Percentiles rank a stretch among this genome's conserved stretches.
Evolutionary conservation across 2,797 vertebrate genomes (phyloP).

Genomic region (Corythornis leucogaster): DNA sequence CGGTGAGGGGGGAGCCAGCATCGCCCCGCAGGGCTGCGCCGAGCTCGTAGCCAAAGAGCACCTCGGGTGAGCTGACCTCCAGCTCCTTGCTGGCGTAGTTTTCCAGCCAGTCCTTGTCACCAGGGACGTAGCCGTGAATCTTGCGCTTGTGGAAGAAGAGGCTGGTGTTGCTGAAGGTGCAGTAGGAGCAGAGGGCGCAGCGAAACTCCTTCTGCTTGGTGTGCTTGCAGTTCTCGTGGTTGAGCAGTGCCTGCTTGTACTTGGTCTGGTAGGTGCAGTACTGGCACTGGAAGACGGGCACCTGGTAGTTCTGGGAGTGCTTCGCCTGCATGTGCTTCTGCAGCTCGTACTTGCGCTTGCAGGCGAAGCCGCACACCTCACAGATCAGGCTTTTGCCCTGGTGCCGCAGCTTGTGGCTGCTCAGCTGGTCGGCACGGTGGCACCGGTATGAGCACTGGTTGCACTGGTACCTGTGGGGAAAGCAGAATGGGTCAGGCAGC

Average conservation of each 20-base stretch:
- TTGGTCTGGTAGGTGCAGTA: slow-evolving; percentile 91
- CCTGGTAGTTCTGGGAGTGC: slow-evolving; percentile 82
- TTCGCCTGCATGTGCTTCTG: slow-evolving; percentile 93
- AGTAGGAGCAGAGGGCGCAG: slow-evolving; percentile 91
- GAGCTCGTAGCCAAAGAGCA: slow-evolving; percentile 69
- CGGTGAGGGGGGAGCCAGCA: neutral
- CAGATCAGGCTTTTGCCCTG: slow-evolving; percentile 95
- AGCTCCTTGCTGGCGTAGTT: slow-evolving; percentile 86
- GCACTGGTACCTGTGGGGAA: slow-evolving; percentile 88
- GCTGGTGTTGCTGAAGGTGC: slow-evolving; percentile 92
- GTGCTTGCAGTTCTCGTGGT: slow-evolving; percentile 97
- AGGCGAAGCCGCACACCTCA: slow-evolving; percentile 93
- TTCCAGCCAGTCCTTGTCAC: slow-evolving; percentile 91
- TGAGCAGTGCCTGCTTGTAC: slow-evolving; percentile 92
- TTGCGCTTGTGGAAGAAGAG: slow-evolving; percentile 98
- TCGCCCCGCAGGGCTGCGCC: neutral
- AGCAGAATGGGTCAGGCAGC: neutral
- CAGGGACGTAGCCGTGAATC: slow-evolving; percentile 90
- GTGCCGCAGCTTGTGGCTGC: slow-evolving; percentile 96
- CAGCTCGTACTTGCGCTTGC: slow-evolving; percentile 95
- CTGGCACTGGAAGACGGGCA: slow-evolving; percentile 86
- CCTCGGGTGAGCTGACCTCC: slow-evolving; percentile 76
- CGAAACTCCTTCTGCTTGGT: slow-evolving; percentile 89
- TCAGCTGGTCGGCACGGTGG: slow-evolving; percentile 95
- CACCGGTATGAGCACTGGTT: slow-evolving; percentile 95